These are phyloP conservation scores for Virgularia gustaviana DNA, from an alignment of 92 coral and sea anemone genomes.

Conservation along the genomic window DNA sequence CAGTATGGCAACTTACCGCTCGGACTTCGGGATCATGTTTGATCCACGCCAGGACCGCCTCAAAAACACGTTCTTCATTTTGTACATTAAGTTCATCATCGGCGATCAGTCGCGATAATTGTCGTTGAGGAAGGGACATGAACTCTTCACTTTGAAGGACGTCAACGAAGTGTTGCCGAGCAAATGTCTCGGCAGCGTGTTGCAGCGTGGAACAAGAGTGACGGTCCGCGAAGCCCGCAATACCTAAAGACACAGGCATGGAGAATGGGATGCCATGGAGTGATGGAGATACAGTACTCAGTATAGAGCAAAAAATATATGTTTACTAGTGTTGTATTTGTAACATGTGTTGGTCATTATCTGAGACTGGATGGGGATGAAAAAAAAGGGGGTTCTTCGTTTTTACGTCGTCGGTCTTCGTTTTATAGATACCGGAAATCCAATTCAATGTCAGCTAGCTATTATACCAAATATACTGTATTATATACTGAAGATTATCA, in stretches of 20 bases:
- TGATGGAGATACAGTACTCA: too few relatives aligned
- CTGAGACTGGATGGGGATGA: too few relatives aligned
- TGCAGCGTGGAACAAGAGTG: slow-evolving; percentile 76
- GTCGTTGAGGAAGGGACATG: slow-evolving; percentile 78
- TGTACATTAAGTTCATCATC: slow-evolving; percentile 88
- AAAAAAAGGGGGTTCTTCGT: too few relatives aligned
- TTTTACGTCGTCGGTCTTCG: too few relatives aligned
- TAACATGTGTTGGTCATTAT: too few relatives aligned
- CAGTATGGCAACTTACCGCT: slow-evolving; percentile 46
- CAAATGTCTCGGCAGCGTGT: slow-evolving; percentile 71
- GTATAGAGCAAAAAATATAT: too few relatives aligned
- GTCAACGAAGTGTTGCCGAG: slow-evolving; percentile 86
- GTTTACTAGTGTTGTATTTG: too few relatives aligned
- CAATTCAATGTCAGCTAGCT: too few relatives aligned
- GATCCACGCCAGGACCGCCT: slow-evolving; percentile 97
- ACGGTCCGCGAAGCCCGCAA: slow-evolving; percentile 84
- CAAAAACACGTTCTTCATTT: slow-evolving; percentile 91
- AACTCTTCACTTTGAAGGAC: slow-evolving; percentile 93
- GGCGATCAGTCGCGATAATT: slow-evolving; percentile 63
- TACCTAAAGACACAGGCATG: too few relatives aligned
- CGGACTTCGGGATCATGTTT: slow-evolving; percentile 70
- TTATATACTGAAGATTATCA: too few relatives aligned
- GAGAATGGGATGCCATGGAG: not conserved
- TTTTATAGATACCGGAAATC: too few relatives aligned
- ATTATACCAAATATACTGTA: too few relatives aligned